phyloP scores from a whole-genome alignment of 30 jellyfish, hydroid and myxozoan genomes.

The Catostylus mosaicus region DNA sequence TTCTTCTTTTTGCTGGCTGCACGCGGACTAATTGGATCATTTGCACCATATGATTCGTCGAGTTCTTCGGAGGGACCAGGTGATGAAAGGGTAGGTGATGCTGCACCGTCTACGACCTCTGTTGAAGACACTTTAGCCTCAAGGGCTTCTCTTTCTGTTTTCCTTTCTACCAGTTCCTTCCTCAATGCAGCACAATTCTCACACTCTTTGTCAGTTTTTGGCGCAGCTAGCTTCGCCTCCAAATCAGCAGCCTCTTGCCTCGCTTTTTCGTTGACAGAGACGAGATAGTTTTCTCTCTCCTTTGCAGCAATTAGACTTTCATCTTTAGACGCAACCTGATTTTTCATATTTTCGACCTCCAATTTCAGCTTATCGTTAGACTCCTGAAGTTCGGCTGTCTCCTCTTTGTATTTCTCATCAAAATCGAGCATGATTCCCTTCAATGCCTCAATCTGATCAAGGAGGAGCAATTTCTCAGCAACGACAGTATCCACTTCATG shows the following conservation, averaged over 20 bases:
- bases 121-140: neutral
- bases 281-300: conserved; percentile 38
- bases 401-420: conserved; percentile 23
- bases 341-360: conserved; percentile 6
- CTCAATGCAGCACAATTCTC: neutral
- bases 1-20: conserved; percentile 29
- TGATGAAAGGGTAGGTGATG: neutral
- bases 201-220: conserved; percentile 5
- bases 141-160: conserved; percentile 11
- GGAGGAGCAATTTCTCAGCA: conserved; percentile 40
- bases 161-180: conserved; percentile 20
- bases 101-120: neutral
- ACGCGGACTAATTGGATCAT: conserved; percentile 25
- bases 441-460: conserved; percentile 38
- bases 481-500: conserved; percentile 26
- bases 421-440: conserved; percentile 43
- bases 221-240: conserved; percentile 24
- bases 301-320: conserved; percentile 30
- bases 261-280: conserved; percentile 15
- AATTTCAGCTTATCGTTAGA: conserved; percentile 10
- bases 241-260: conserved; percentile 4
- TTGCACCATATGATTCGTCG: conserved; percentile 43
- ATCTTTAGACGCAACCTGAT: conserved; percentile 2
- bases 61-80: conserved; percentile 2
- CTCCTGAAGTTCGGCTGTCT: neutral